Evolutionary conservation across 2,888 invertebrate species (phyloP), one percentile per base, ranked within the genome.

Genomic region (Sepioteuthis lessoniana): DNA sequence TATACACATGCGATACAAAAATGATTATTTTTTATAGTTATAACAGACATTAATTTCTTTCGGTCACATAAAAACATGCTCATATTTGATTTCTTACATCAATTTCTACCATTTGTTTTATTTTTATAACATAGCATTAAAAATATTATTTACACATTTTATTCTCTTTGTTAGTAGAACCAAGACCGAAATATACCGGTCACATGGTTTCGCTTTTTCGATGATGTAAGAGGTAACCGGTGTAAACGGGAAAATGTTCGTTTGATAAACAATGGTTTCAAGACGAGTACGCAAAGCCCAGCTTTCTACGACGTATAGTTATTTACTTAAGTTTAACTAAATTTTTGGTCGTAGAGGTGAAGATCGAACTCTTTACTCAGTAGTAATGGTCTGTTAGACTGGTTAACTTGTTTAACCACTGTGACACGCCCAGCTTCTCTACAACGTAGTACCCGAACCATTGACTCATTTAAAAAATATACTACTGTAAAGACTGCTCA

Each of bases 201-300:
- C 76, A 76, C 76, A 76, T 76, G 76, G 76, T 76, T 76, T 76
- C 10, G 13, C 16, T n/a, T 76, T 76, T n/a, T 76, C n/a, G 76
- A 76, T 76, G 76, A 76, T 76, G 76, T 76, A 76, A 76, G 76
- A 35, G 76, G 76, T n/a, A 55, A 76, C 76, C 76, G 76, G 76
- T 76, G 76, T 76, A n/a, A 76, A 76, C 13, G n/a, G 76, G 16
- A 35, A 76, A n/a, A 76, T 76, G n/a, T 76, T n/a, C n/a, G 7
- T n/a, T 35, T n/a, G 60, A 8, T 60, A 10, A 47, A 16, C 47
- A 19, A 19, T 47, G 47, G 47, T 47, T 4, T 8, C 47, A 19
- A 47, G 13, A 19, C 47, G 47, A 8, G 47, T 13, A 47, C 16
- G 13, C 10, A 1, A n/a, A 1, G 47, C 0, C 47, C 47, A 16